Evolutionary conservation across 2,797 vertebrate genomes (phyloP).

Genomic region (Falco naumanni): DNA sequence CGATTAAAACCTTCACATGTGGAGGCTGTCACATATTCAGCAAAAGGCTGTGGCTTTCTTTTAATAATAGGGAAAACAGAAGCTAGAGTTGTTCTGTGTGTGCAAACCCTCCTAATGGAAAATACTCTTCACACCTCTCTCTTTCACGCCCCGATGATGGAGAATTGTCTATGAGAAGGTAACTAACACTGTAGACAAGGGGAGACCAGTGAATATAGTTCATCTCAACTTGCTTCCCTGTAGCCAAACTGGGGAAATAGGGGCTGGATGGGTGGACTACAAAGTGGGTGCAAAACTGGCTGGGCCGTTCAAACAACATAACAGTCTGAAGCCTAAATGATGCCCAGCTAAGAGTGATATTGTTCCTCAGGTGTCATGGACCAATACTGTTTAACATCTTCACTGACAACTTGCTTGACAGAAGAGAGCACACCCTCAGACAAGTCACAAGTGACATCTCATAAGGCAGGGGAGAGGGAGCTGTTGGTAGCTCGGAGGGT

Average conservation of each 20-base stretch:
- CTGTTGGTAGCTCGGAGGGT: neutral
- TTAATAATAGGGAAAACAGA: neutral
- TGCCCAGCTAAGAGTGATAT: neutral
- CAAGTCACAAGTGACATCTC: neutral
- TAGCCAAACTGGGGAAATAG: neutral
- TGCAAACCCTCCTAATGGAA: neutral
- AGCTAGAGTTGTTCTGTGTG: neutral
- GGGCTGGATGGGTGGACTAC: neutral
- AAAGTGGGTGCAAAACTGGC: neutral
- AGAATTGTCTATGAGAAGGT: neutral
- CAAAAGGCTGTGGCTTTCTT: neutral
- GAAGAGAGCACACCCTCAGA: neutral
- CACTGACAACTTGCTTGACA: neutral
- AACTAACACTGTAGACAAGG: neutral
- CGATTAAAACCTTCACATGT: neutral
- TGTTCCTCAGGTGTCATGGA: neutral
- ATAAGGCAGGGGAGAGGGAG: neutral
- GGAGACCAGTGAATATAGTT: accelerated
- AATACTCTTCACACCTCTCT: accelerated
- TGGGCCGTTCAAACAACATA: neutral
- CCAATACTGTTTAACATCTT: neutral
- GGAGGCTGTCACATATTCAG: neutral
- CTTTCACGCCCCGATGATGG: neutral
- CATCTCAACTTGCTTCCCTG: neutral
- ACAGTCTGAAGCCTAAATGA: neutral